Evolutionary conservation across 2,797 vertebrate species (phyloP), one percentile per base, ranked within the genome.

Genomic region (Sparus aurata): DNA sequence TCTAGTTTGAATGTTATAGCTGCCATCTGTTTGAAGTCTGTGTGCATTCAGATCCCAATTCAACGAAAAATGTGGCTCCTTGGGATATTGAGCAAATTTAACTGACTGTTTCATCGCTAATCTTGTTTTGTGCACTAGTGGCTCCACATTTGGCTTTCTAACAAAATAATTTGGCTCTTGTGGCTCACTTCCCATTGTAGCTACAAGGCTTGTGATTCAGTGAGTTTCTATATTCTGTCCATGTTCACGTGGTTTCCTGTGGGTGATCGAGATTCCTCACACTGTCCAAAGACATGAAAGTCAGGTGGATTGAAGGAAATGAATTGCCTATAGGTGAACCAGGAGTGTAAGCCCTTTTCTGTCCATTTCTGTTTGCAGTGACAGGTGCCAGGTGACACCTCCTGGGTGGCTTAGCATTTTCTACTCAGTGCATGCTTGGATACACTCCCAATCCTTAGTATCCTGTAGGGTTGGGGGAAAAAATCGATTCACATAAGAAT

Each of bases 1-100:
- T 64, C 61, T 60, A 30, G 87, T 85, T 85, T 80, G 67, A 69
- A 82, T 88, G 74, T 85, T 79, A 59, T 49, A 55, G 43, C 57
- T 64, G 71, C 86, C 86, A 85, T 88, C 80, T 92, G 84, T 75
- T 82, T 61, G 57, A 41, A 71, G 77, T 80, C 61, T 79, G 67
- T 69, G 65, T 64, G 72, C 64, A 82, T 82, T 74, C 64, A 57
- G 64, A 81, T 63, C 68, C 58, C 69, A 59, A 71, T 89, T 79
- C 70, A 68, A 82, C 61, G 68, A 71, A 54, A 84, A 85, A 80
- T 67, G 69, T 54, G 10, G 57, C 59, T 80, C 58, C 53, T 79
- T 79, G 45, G 73, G 58, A 85, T 82, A 68, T 79, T 75, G 60
- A 75, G 73, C 58, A 80, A 70, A 81, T 73, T 66, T 65, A 75